Evolutionary conservation across 2,797 vertebrate genomes (phyloP).

Genomic region (Pygocentrus nattereri): DNA sequence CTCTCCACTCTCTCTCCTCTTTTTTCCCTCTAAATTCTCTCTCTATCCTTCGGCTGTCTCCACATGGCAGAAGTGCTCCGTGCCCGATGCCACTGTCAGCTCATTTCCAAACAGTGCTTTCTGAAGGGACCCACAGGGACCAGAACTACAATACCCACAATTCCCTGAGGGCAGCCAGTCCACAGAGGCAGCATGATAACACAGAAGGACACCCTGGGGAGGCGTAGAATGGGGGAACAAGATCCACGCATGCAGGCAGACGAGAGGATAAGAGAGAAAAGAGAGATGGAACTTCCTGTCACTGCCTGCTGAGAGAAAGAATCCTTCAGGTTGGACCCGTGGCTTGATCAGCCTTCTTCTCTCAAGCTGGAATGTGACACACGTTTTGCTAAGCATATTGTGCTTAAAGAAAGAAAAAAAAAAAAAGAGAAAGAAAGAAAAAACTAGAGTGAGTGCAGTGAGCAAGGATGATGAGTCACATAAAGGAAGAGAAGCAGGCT

Average conservation of each 20-base stretch:
- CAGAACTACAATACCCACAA: slow-evolving; percentile 57
- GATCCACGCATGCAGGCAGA: slow-evolving; percentile 3
- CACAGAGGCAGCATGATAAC: slow-evolving; percentile 32
- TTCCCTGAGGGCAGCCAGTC: slow-evolving; percentile 44
- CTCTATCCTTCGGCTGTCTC: slow-evolving; percentile 29
- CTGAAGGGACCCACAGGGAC: slow-evolving; percentile 40
- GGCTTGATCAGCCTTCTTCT: slow-evolving; percentile 36
- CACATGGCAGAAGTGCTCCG: slow-evolving; percentile 3
- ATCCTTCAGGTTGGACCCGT: slow-evolving; percentile 45
- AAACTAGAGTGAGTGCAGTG: not conserved
- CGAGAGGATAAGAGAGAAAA: not conserved
- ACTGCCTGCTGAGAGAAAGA: slow-evolving; percentile 11
- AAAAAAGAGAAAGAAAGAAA: not conserved
- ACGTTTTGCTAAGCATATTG: slow-evolving; percentile 44
- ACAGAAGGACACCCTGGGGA: slow-evolving; percentile 42
- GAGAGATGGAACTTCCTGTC: not conserved
- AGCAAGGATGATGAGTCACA: not conserved
- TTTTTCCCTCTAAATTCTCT: not conserved
- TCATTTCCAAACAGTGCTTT: slow-evolving; percentile 40
- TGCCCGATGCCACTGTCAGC: slow-evolving; percentile 37
- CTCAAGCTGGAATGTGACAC: slow-evolving; percentile 18
- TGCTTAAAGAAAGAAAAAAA: slow-evolving; percentile 10
- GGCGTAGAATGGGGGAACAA: slow-evolving; percentile 23
- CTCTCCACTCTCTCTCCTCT: not conserved
- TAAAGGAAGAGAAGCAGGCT: not conserved